Conservation (phyloP, 2,888 invertebrate species). For the Octodonta nipae region DNA sequence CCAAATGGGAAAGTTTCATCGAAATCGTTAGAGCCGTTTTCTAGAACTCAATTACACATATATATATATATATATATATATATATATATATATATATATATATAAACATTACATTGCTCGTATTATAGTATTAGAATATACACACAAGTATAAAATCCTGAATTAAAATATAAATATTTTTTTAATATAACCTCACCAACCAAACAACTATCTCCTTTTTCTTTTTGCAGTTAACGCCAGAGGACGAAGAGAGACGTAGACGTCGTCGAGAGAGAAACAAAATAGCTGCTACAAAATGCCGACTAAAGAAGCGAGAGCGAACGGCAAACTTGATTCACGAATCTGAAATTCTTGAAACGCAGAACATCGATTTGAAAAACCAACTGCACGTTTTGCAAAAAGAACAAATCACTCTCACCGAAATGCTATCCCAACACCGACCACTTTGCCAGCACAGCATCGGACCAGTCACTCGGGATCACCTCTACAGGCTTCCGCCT, state of each 20-base stretch:
- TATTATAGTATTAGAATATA: too few relatives aligned
- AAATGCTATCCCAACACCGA: slow-evolving; percentile 64
- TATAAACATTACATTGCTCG: too few relatives aligned
- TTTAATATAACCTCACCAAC: too few relatives aligned
- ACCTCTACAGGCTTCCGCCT: slow-evolving; percentile 28
- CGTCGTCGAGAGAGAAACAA: slow-evolving; percentile 82
- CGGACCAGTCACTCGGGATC: slow-evolving; percentile 26
- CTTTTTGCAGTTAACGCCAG: slow-evolving; percentile 61
- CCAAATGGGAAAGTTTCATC: too few relatives aligned
- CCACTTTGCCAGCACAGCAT: slow-evolving; percentile 49
- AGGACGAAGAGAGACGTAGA: slow-evolving; percentile 78
- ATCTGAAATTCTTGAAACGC: slow-evolving; percentile 71
- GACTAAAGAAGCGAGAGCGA: slow-evolving; percentile 83
- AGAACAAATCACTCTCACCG: slow-evolving; percentile 62
- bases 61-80: too few relatives aligned
- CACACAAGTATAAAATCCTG: too few relatives aligned
- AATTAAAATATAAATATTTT: too few relatives aligned
- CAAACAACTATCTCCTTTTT: too few relatives aligned
- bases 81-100: too few relatives aligned
- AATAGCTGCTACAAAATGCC: slow-evolving; percentile 87
- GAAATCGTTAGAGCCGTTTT: too few relatives aligned
- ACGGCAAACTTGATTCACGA: slow-evolving; percentile 76
- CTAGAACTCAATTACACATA: too few relatives aligned
- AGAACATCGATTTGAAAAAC: slow-evolving; percentile 70
- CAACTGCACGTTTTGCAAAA: slow-evolving; percentile 72